These are phyloP conservation scores for Lasiommata megera DNA, from an alignment of 2,888 invertebrate genomes.

Conservation along the genomic window DNA sequence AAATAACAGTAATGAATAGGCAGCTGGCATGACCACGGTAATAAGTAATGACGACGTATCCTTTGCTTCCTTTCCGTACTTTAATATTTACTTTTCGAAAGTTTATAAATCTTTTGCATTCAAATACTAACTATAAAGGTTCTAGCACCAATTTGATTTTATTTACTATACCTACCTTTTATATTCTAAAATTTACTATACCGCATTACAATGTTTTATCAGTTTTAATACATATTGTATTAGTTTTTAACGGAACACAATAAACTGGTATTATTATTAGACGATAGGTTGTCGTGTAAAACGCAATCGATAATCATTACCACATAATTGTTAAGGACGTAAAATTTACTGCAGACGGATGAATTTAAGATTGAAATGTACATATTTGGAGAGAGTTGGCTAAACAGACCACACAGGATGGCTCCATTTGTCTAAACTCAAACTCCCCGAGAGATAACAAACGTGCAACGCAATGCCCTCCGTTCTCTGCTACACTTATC, in stretches of 20 bases:
- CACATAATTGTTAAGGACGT: not conserved
- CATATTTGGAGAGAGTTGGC: slow-evolving; percentile 64
- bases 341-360: not conserved
- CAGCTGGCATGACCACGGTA: slow-evolving; percentile 67
- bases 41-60: slow-evolving; percentile 73
- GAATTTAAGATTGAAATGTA: slow-evolving; percentile 44
- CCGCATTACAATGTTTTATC: too few species aligned
- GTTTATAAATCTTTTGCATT: slow-evolving; percentile 24
- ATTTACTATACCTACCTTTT: too few species aligned
- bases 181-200: too few species aligned
- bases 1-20: slow-evolving; percentile 79
- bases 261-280: too few species aligned
- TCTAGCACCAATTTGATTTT: too few species aligned
- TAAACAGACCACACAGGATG: slow-evolving; percentile 79
- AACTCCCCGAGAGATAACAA: slow-evolving; percentile 74
- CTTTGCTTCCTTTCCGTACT: slow-evolving; percentile 67
- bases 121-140: not conserved
- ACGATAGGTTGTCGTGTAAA: too few species aligned
- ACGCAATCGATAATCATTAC: too few species aligned
- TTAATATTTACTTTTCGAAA: slow-evolving; percentile 71
- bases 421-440: slow-evolving; percentile 70
- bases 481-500: slow-evolving; percentile 76
- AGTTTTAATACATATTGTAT: too few species aligned
- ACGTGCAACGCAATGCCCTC: slow-evolving; percentile 52
- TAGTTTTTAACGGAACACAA: too few species aligned